Evolutionary conservation across 2,797 vertebrate genomes (phyloP).

Genomic region (Pseudomugil tenellus): DNA sequence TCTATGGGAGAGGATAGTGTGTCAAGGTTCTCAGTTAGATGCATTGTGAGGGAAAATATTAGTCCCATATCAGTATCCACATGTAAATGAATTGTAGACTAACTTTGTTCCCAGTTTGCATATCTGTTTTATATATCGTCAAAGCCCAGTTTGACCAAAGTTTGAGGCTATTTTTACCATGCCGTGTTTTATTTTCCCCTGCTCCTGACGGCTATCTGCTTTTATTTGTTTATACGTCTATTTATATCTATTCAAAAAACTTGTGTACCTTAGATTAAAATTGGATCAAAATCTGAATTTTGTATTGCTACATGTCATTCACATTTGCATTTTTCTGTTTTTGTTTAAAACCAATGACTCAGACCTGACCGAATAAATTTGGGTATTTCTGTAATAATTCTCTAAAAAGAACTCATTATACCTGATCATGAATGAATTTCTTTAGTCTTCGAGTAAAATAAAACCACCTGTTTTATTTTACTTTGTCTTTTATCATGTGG

Average conservation of each 20-base stretch:
- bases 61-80: neutral
- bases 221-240: slow-evolving; percentile 37
- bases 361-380: slow-evolving; percentile 13
- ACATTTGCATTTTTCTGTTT: neutral
- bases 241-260: slow-evolving; percentile 21
- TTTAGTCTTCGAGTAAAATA: no score
- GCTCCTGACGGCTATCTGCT: slow-evolving; percentile 5
- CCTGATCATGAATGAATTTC: neutral
- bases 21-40: no score
- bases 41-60: neutral
- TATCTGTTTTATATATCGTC: neutral
- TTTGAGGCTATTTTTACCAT: slow-evolving; percentile 2
- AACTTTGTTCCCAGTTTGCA: neutral
- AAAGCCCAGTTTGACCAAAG: slow-evolving; percentile 19
- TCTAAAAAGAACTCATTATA: neutral
- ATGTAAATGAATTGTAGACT: neutral
- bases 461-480: no score
- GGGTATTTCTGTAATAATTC: neutral
- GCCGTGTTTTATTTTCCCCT: neutral
- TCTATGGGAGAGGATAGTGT: no score
- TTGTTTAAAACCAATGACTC: neutral
- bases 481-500: neutral
- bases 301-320: neutral
- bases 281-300: neutral
- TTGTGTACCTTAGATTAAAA: slow-evolving; percentile 52